A percentile compares a stretch with the other conserved stretches of the same genome.
Evolutionary conservation across 2,113 vertebrate species (phyloP).

Genomic region (Anthoscopus minutus): DNA sequence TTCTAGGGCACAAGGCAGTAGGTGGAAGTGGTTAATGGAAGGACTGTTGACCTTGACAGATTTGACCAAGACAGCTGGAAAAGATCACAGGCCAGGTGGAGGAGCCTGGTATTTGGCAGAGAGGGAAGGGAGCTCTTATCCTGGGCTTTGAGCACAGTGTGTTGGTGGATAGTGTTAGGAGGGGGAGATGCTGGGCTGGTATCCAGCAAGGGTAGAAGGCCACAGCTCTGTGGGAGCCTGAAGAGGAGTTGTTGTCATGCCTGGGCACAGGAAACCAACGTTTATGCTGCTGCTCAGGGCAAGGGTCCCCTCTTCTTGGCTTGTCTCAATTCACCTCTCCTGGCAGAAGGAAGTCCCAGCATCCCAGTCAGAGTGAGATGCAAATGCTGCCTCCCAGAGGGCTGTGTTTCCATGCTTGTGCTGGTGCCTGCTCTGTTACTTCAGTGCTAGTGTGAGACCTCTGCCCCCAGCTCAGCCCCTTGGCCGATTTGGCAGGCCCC

Average conservation of each 20-base stretch:
- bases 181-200: background rate
- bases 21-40: background rate
- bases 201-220: background rate
- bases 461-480: background rate
- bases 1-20: background rate
- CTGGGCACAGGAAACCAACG: background rate
- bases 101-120: background rate
- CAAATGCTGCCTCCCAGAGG: background rate
- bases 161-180: background rate
- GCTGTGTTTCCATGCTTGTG: background rate
- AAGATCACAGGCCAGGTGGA: background rate
- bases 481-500: background rate
- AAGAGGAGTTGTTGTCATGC: background rate
- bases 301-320: accelerated
- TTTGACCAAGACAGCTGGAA: background rate
- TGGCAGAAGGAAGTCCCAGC: background rate
- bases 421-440: background rate
- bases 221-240: background rate
- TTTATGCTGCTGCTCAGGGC: background rate
- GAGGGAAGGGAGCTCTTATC: background rate
- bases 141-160: background rate
- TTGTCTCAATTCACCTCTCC: background rate
- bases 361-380: background rate
- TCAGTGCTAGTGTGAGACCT: background rate
- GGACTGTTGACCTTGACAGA: background rate